Evolutionary conservation across 1,140 invertebrate species (phyloP).

Genomic region (Listronotus oregonensis): DNA sequence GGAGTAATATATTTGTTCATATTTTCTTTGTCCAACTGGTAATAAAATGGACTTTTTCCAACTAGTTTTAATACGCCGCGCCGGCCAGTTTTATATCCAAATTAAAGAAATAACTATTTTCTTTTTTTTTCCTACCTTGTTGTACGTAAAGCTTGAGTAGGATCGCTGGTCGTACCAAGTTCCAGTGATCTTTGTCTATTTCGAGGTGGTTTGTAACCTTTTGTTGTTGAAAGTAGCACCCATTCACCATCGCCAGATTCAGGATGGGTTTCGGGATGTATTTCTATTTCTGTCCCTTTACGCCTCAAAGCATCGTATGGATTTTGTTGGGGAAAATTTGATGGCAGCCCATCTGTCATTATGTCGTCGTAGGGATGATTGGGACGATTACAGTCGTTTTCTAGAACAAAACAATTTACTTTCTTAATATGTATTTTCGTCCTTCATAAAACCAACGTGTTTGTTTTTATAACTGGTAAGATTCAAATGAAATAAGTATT

Average conservation of each 20-base stretch:
- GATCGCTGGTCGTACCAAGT: constrained; percentile 31
- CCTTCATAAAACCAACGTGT: too few species aligned
- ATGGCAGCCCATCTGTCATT: constrained; percentile 69
- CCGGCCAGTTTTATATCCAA: too few species aligned
- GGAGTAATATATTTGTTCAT: too few species aligned
- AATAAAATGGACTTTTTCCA: too few species aligned
- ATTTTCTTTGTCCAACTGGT: too few species aligned
- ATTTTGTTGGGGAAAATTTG: constrained; percentile 66
- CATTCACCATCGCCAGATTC: constrained; percentile 72
- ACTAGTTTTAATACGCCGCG: too few species aligned
- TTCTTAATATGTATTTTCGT: too few species aligned
- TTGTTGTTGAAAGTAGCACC: constrained; percentile 76
- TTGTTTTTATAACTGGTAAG: too few species aligned
- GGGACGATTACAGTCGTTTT: constrained; percentile 22
- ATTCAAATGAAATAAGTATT: too few species aligned
- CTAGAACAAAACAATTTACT: constrained; percentile 31
- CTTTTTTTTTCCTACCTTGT: constrained; percentile 26
- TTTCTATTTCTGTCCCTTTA: constrained; percentile 37
- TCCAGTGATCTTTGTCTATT: constrained; percentile 57
- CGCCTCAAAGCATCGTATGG: constrained; percentile 39
- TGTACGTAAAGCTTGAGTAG: constrained; percentile 20
- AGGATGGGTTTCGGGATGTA: constrained; percentile 62
- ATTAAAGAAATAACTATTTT: too few species aligned
- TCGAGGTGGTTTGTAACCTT: constrained; percentile 66
- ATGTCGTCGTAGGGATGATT: constrained; percentile 57